phyloP scores from a whole-genome alignment of 2,113 vertebrate species.

The Plecotus auritus region DNA sequence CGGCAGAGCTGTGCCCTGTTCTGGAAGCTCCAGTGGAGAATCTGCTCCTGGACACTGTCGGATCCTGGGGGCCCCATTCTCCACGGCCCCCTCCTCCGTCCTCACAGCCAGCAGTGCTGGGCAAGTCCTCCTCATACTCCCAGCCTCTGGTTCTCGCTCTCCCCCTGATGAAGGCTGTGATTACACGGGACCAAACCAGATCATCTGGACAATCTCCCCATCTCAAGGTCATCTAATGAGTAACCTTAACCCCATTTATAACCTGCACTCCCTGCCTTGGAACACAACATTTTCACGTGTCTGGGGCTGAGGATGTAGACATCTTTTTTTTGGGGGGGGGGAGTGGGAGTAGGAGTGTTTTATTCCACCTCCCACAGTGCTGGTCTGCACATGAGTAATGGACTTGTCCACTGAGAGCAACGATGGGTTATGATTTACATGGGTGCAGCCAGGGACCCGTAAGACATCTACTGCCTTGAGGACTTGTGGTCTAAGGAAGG shows the following conservation, averaged over 20 bases:
- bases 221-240: not conserved
- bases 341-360: not conserved
- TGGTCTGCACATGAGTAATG: not conserved
- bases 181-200: not conserved
- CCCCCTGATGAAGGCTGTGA: not conserved
- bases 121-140: not conserved
- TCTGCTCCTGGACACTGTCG: too few relatives aligned
- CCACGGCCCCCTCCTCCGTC: not conserved
- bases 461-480: not conserved
- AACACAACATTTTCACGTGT: not conserved
- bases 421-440: not conserved
- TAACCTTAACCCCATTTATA: not conserved
- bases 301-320: not conserved
- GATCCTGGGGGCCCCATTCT: not conserved
- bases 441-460: not conserved
- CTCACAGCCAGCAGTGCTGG: not conserved
- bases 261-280: not conserved
- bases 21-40: not conserved
- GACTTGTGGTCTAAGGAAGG: not conserved
- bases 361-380: not conserved
- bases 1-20: fast-evolving
- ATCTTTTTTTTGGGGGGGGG: not conserved
- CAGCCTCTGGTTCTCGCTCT: not conserved
- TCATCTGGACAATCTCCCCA: not conserved
- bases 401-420: not conserved